Evolutionary conservation across 2,113 vertebrate species (phyloP).

Genomic region (Scytalopus superciliaris): DNA sequence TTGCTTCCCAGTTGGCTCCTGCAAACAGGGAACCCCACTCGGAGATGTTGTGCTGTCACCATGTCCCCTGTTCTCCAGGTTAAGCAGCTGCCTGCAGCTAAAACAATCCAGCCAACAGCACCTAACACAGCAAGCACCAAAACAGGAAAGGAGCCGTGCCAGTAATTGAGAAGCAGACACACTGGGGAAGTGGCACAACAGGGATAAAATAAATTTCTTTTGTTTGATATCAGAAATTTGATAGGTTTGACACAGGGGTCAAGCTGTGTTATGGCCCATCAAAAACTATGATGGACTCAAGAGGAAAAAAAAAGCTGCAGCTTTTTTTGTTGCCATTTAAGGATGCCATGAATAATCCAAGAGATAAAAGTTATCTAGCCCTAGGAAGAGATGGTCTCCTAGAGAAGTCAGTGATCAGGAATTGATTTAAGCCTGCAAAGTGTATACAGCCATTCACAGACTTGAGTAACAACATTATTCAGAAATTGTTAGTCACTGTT

Average conservation of each 20-base stretch:
- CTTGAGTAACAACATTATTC: background rate
- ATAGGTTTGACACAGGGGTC: background rate
- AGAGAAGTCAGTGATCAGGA: background rate
- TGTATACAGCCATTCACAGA: background rate
- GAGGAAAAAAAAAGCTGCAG: background rate
- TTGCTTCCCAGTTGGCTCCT: background rate
- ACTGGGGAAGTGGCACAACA: background rate
- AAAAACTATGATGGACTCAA: background rate
- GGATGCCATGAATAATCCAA: background rate
- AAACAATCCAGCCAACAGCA: background rate
- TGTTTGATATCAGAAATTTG: background rate
- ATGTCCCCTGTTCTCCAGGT: background rate
- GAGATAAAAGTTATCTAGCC: background rate
- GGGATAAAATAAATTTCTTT: background rate
- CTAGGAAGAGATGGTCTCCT: background rate
- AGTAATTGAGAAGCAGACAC: background rate
- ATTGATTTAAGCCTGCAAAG: background rate
- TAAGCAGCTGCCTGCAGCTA: background rate
- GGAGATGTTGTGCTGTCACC: background rate
- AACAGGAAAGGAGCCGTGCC: background rate
- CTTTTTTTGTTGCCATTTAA: background rate
- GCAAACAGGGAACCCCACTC: background rate
- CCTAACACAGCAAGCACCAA: fast-evolving
- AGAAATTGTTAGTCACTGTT: background rate
- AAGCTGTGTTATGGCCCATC: background rate